Evolutionary conservation across 2,888 invertebrate species (phyloP).

Genomic region (Ectobius pallidus): DNA sequence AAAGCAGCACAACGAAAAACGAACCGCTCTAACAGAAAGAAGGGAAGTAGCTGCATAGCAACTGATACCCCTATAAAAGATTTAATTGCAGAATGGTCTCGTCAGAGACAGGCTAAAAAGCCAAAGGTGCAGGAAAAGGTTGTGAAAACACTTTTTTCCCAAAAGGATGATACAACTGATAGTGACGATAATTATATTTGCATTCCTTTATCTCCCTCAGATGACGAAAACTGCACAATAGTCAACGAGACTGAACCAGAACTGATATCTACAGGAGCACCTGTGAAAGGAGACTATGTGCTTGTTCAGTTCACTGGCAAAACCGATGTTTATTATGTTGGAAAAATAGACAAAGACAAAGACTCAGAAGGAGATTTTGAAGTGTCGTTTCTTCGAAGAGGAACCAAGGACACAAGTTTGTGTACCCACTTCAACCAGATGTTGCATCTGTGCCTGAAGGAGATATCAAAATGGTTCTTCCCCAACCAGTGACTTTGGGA

Average conservation of each 20-base stretch:
- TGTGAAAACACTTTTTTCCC: not conserved
- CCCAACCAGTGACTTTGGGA: not conserved
- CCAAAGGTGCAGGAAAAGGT: not conserved
- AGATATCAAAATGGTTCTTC: not conserved
- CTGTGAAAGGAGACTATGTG: constrained; percentile 7
- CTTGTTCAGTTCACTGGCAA: not conserved
- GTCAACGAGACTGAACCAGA: not conserved
- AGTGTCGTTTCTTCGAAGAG: not conserved
- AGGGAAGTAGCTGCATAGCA: not conserved
- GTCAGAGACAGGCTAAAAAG: not conserved
- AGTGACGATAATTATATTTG: too few species aligned
- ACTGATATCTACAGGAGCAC: not conserved
- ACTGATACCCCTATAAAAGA: constrained; percentile 16
- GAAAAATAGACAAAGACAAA: not conserved
- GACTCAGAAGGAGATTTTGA: not conserved
- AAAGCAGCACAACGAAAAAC: constrained; percentile 5
- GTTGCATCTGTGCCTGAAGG: not conserved
- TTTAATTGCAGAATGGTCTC: not conserved
- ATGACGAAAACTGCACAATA: too few species aligned
- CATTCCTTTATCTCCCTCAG: too few species aligned
- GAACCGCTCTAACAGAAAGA: not conserved
- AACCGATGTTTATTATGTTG: too few species aligned
- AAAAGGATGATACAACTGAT: too few species aligned
- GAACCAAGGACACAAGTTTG: not conserved
- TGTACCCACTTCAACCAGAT: too few species aligned